phyloP scores from a whole-genome alignment of 2,888 invertebrate species.

The Ectobius pallidus region DNA sequence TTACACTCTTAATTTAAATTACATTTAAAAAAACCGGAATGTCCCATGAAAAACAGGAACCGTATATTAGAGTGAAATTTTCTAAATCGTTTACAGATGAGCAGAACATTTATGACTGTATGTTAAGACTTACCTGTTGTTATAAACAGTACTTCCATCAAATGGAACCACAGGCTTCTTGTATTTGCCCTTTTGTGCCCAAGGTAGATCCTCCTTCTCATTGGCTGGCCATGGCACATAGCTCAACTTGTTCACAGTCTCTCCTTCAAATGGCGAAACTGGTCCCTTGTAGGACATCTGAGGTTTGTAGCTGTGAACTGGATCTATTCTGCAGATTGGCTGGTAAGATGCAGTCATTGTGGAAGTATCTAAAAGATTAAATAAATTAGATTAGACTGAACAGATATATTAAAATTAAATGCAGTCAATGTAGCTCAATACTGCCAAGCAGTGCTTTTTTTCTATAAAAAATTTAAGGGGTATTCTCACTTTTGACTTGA shows the following conservation, averaged over 20 bases:
- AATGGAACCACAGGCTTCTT: not conserved
- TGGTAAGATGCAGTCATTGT: conserved; percentile 18
- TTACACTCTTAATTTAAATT: too few species aligned
- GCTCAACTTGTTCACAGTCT: not conserved
- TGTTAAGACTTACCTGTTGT: conserved; percentile 17
- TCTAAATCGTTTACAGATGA: too few species aligned
- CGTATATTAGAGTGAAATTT: too few species aligned
- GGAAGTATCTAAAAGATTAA: not conserved
- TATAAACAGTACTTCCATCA: not conserved
- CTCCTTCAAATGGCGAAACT: not conserved
- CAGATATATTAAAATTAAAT: not conserved
- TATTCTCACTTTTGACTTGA: too few species aligned
- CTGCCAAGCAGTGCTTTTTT: not conserved
- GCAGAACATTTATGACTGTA: too few species aligned
- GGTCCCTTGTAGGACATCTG: not conserved
- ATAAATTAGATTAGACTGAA: not conserved
- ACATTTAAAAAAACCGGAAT: too few species aligned
- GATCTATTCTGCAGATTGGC: not conserved
- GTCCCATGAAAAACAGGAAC: too few species aligned
- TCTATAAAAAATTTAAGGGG: too few species aligned
- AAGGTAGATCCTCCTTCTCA: not conserved
- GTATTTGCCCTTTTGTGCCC: not conserved
- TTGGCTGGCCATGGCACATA: not conserved
- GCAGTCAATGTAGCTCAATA: not conserved
- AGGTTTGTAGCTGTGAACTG: not conserved